phyloP scores from a whole-genome alignment of 2,888 invertebrate species.

The Hypselothyrea guttata region DNA sequence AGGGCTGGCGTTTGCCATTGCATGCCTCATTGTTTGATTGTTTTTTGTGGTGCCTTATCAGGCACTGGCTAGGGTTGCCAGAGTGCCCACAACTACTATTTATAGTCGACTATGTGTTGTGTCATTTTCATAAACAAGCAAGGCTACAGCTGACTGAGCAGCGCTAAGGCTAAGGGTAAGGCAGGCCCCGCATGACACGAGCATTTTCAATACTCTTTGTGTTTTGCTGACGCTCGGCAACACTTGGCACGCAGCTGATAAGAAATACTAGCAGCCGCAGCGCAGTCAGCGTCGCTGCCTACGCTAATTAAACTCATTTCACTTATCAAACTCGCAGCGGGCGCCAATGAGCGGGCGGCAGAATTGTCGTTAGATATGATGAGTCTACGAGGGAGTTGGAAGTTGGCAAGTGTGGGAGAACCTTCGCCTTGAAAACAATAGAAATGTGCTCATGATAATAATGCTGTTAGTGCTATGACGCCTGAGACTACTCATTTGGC shows the following conservation, averaged over 20 bases:
- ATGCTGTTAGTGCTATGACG: constrained; percentile 1
- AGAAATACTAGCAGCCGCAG: constrained; percentile 14
- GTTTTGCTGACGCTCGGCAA: constrained; percentile 41
- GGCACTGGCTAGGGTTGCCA: constrained; percentile 48
- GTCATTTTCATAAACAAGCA: constrained; percentile 32
- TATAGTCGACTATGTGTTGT: constrained; percentile 29
- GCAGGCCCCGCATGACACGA: constrained; percentile 33
- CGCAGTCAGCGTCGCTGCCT: constrained; percentile 21
- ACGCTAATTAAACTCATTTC: constrained; percentile 70
- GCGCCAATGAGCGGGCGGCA: constrained; percentile 24
- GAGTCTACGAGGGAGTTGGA: constrained; percentile 8
- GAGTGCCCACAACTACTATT: constrained; percentile 15
- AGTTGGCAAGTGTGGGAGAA: neutral
- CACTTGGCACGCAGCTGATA: constrained; percentile 47
- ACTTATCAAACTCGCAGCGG: constrained; percentile 67
- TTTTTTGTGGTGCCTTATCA: constrained; percentile 46
- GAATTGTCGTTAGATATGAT: constrained; percentile 53
- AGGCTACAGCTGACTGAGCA: constrained; percentile 1
- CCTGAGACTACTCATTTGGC: constrained; percentile 12
- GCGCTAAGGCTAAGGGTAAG: neutral
- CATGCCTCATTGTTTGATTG: constrained; percentile 25
- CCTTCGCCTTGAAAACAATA: constrained; percentile 36
- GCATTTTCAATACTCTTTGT: neutral
- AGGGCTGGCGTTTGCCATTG: constrained; percentile 35
- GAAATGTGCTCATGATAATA: constrained; percentile 18